A percentile compares a stretch with the other conserved stretches of the same genome.
phyloP scores from a whole-genome alignment of 1,140 invertebrate species.

The Agraylea sexmaculata region DNA sequence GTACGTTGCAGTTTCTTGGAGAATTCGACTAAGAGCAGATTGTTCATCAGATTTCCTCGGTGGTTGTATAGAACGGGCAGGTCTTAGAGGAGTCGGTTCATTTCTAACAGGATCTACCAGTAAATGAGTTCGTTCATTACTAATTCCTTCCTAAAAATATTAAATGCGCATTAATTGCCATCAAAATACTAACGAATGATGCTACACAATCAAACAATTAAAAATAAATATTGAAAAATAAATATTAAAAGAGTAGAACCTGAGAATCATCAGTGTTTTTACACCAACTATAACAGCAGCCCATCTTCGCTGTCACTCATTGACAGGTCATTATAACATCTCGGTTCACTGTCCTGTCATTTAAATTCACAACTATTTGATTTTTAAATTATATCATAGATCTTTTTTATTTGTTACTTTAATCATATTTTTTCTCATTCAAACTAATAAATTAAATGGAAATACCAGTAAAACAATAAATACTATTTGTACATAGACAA shows the following conservation, averaged over 20 bases:
- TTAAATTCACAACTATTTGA: too few species aligned
- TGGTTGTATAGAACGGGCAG: constrained; percentile 30
- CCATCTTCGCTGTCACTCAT: constrained; percentile 12
- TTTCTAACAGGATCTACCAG: constrained; percentile 55
- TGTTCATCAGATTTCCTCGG: constrained; percentile 78
- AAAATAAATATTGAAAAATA: not conserved
- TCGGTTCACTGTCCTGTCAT: too few species aligned
- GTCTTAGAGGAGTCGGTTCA: constrained; percentile 32
- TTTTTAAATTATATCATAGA: too few species aligned
- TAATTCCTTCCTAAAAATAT: constrained; percentile 41
- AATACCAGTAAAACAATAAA: not conserved
- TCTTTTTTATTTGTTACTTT: too few species aligned
- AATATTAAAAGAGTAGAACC: constrained; percentile 5
- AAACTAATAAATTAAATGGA: too few species aligned
- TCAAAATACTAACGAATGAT: not conserved
- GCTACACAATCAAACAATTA: not conserved
- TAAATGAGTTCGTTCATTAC: constrained; percentile 52
- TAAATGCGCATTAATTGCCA: not conserved
- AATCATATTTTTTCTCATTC: too few species aligned
- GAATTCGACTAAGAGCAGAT: constrained; percentile 72
- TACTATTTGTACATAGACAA: constrained; percentile 1
- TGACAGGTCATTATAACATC: too few species aligned
- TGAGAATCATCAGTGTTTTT: constrained; percentile 15
- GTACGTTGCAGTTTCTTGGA: constrained; percentile 80
- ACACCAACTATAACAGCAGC: constrained; percentile 20